Evolutionary conservation across 2,113 vertebrate species (phyloP).

Genomic region (Lasiurus borealis): DNA sequence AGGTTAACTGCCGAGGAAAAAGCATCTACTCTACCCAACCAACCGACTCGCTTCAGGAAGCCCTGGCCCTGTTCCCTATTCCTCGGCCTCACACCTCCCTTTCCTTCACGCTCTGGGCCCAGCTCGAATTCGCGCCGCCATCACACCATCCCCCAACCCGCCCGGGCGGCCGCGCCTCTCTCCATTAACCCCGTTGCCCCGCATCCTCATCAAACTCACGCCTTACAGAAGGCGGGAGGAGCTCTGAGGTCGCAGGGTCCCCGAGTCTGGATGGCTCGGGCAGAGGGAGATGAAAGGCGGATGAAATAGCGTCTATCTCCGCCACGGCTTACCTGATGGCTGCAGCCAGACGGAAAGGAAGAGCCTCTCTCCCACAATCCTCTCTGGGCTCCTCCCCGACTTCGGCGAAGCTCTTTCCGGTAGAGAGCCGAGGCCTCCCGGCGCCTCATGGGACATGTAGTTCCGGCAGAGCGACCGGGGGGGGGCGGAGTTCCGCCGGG

Average conservation of each 20-base stretch:
- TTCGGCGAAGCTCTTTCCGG: constrained; percentile 80
- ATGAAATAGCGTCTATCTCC: constrained; percentile 22
- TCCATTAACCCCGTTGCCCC: neutral
- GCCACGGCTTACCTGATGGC: constrained; percentile 86
- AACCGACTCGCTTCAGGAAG: rapidly evolving
- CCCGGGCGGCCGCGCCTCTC: neutral
- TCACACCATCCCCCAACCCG: neutral
- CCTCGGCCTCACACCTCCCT: neutral
- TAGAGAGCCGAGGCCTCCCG: rapidly evolving
- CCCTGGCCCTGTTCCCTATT: rapidly evolving
- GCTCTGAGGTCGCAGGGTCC: neutral
- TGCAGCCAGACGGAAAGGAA: constrained; percentile 92
- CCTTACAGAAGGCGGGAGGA: neutral
- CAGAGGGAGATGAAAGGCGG: constrained; percentile 81
- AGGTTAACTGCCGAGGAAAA: neutral
- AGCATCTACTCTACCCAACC: neutral
- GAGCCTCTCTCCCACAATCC: constrained; percentile 86
- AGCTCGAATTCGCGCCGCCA: constrained; percentile 66
- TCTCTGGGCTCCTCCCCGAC: constrained; percentile 79
- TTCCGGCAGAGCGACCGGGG: neutral
- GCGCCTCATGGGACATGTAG: constrained; percentile 88
- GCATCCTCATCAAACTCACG: neutral
- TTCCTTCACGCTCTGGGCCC: neutral
- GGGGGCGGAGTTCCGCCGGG: neutral
- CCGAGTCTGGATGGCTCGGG: neutral